Evolutionary conservation across 2,797 vertebrate species (phyloP).

Genomic region (Scleropages formosus): DNA sequence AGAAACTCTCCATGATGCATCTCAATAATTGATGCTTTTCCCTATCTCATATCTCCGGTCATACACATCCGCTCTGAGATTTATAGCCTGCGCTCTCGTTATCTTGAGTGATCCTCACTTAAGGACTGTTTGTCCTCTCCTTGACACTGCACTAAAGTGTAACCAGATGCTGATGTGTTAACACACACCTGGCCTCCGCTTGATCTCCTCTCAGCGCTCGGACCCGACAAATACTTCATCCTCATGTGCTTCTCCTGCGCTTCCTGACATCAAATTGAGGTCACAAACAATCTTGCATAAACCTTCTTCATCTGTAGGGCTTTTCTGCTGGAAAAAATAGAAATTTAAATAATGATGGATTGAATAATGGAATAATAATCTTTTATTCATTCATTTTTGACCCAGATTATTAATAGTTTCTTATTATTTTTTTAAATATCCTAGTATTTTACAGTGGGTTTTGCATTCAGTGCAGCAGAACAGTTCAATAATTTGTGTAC

Average conservation of each 20-base stretch:
- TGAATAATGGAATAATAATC: too few relatives aligned
- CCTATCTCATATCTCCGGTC: background rate
- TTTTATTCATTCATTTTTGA: constrained; percentile 16
- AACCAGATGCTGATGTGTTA: constrained; percentile 9
- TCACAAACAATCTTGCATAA: constrained; percentile 4
- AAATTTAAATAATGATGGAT: constrained; percentile 14
- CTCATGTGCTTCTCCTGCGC: background rate
- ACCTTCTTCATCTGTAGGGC: background rate
- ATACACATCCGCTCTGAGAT: constrained; percentile 1
- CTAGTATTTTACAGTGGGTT: background rate
- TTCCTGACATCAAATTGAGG: background rate
- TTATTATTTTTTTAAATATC: background rate
- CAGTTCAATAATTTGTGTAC: too few relatives aligned
- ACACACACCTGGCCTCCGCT: background rate
- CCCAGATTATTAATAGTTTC: constrained; percentile 2
- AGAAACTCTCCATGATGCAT: background rate
- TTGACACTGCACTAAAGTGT: constrained; percentile 2
- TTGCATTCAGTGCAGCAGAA: too few relatives aligned
- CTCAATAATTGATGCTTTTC: constrained; percentile 4
- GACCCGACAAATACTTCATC: background rate
- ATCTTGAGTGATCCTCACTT: background rate
- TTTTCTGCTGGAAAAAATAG: background rate
- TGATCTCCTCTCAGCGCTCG: background rate
- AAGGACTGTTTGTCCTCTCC: background rate
- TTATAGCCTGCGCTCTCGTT: background rate